Base-by-base conservation (phyloP, 2,888 invertebrate species). In the Magallana nippona region DNA sequence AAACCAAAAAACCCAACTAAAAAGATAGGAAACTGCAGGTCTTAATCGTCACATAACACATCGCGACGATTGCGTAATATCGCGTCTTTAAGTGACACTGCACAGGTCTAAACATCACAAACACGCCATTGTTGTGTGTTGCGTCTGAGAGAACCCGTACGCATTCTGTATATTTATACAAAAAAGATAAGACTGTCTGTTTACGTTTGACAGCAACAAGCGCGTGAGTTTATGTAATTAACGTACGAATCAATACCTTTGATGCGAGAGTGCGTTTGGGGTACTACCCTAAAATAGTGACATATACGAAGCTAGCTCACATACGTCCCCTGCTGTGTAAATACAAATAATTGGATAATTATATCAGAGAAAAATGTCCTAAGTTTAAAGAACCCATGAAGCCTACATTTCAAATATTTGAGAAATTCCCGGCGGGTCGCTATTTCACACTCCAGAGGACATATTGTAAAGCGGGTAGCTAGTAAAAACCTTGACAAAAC, bases 391-490 rank as follows among this genome's bases (percentile, higher is more conserved):
- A 60, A 60, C 2, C 60, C 60, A 60, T 60, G 60, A n/a, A 60
- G 60, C 17, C 60, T 71, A 11, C 27, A 13, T 71, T 27, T 71
- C 27, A 71, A 71, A 71, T 71, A 71, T 71, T 71, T 32, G 71
- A 71, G 32, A 71, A 71, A 22, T 27, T 71, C 60, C 60, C 60
- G 60, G 19, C 19, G 60, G 71, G 71, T 15, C 32, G 71, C 71
- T 71, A 71, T 71, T 71, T 71, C 71, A 71, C 71, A 71, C 71
- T 27, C 32, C 27, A 71, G 32, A 32, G 15, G 22, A 15, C 71
- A 71, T 3, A 27, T 13, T 71, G 71, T 71, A 71, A 71, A 71
- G 71, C 71, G 71, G 71, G 71, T 71, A 71, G 10, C 71, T 27
- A 22, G 5, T 11, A 22, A 62, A 62, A 62, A 22, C 22, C 27